These are phyloP conservation scores for Odontamblyopus lacepedii DNA, from an alignment of 2,797 vertebrate genomes.

Conservation along the genomic window DNA sequence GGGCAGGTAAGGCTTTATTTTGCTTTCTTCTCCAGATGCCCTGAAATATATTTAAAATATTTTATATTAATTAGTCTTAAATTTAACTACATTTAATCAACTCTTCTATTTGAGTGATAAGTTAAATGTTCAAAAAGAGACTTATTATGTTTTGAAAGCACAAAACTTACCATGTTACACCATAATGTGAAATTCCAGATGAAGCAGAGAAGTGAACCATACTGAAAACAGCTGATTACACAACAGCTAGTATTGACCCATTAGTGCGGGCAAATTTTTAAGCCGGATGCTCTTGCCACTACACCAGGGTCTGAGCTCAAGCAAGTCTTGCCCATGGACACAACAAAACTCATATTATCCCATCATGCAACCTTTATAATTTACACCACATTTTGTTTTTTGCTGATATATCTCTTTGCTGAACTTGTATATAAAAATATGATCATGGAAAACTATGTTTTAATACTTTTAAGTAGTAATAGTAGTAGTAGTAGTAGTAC, in stretches of 20 bases:
- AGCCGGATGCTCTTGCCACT: no score
- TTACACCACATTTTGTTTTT: no score
- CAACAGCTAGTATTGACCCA: background rate
- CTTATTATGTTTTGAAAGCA: background rate
- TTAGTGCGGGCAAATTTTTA: no score
- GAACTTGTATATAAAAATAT: no score
- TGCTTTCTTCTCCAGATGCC: conserved; percentile 92
- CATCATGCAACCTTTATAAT: no score
- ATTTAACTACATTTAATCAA: background rate
- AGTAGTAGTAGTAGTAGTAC: no score
- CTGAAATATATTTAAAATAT: conserved; percentile 63
- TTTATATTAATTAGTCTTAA: background rate
- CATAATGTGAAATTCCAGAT: background rate
- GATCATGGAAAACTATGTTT: no score
- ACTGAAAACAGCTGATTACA: background rate
- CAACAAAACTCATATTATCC: no score
- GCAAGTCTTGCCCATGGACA: background rate
- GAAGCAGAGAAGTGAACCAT: conserved; percentile 1
- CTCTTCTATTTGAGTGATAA: background rate
- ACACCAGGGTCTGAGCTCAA: no score
- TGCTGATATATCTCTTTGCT: no score
- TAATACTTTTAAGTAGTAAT: no score
- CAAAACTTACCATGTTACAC: background rate
- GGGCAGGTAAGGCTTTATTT: conserved; percentile 94
- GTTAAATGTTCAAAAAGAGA: background rate